Evolutionary conservation across 2,113 vertebrate species (phyloP).

Genomic region (Ceuthmochares aereus): DNA sequence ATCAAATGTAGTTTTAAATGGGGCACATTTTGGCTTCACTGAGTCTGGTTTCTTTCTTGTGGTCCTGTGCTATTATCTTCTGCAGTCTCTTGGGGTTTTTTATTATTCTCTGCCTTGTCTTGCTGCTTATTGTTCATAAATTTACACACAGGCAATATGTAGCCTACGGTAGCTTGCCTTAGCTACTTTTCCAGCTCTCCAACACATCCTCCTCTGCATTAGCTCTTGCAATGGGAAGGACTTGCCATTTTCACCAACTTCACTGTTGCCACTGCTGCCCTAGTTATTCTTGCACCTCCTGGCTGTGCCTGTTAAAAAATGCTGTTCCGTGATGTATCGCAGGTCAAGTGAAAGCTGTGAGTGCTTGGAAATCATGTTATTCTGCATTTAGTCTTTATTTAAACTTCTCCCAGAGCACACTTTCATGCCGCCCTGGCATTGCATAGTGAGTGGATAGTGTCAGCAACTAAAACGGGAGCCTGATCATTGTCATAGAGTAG

Average conservation of each 20-base stretch:
- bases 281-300: background rate
- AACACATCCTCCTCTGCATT: background rate
- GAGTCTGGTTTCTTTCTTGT: background rate
- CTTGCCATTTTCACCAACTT: background rate
- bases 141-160: background rate
- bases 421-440: background rate
- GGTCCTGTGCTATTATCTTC: background rate
- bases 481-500: background rate
- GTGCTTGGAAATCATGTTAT: background rate
- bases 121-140: background rate
- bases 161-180: background rate
- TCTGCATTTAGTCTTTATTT: background rate
- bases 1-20: background rate
- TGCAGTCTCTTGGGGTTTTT: background rate
- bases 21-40: background rate
- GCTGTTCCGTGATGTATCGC: background rate
- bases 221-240: background rate
- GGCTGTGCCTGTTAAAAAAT: background rate
- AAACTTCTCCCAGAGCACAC: background rate
- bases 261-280: background rate
- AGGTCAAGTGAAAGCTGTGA: background rate
- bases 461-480: background rate
- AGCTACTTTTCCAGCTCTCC: background rate
- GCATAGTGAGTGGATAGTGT: background rate
- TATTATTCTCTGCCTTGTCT: background rate